Percentiles rank a stretch among this genome's conserved stretches.
Conservation (phyloP, 1,140 invertebrate species). For the Aleiodes sp. region DNA sequence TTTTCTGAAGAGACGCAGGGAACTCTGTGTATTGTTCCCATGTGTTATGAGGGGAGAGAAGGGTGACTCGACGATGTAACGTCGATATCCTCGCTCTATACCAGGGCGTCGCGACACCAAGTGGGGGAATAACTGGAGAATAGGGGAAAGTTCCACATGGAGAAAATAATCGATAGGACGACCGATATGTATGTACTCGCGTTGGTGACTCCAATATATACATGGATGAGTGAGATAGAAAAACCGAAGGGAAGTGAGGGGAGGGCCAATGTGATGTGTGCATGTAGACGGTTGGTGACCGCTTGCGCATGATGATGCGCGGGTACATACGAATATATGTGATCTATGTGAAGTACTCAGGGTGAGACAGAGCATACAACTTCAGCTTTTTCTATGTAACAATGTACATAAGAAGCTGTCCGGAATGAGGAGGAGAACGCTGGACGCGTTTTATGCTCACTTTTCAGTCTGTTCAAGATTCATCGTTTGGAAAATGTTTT, state of each 20-base stretch:
- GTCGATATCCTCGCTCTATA: slow-evolving; percentile 66
- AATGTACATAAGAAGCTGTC: slow-evolving; percentile 8
- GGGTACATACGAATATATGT: slow-evolving; percentile 19
- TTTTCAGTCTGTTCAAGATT: slow-evolving; percentile 10
- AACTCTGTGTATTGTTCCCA: not conserved
- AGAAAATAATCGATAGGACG: slow-evolving; percentile 65
- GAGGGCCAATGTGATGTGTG: not conserved
- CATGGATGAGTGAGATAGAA: not conserved
- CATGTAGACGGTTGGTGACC: not conserved
- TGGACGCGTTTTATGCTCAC: slow-evolving; percentile 19
- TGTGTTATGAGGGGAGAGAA: slow-evolving; percentile 16
- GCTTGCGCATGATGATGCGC: slow-evolving; percentile 19
- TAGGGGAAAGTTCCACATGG: slow-evolving; percentile 62
- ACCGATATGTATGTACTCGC: slow-evolving; percentile 54
- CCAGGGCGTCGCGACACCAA: slow-evolving; percentile 52
- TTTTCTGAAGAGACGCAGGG: not conserved
- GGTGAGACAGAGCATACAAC: slow-evolving; percentile 11
- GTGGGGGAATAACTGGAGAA: slow-evolving; percentile 43
- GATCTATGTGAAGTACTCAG: slow-evolving; percentile 27
- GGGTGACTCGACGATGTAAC: slow-evolving; percentile 56
- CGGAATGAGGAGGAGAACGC: not conserved
- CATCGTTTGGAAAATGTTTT: not conserved
- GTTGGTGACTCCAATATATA: slow-evolving; percentile 10
- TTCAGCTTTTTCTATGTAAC: slow-evolving; percentile 15
- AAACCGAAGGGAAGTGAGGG: not conserved